Percentiles rank a stretch among this genome's conserved stretches.
Conservation (phyloP, 2,113 vertebrate species). For the Mustela nigripes region DNA sequence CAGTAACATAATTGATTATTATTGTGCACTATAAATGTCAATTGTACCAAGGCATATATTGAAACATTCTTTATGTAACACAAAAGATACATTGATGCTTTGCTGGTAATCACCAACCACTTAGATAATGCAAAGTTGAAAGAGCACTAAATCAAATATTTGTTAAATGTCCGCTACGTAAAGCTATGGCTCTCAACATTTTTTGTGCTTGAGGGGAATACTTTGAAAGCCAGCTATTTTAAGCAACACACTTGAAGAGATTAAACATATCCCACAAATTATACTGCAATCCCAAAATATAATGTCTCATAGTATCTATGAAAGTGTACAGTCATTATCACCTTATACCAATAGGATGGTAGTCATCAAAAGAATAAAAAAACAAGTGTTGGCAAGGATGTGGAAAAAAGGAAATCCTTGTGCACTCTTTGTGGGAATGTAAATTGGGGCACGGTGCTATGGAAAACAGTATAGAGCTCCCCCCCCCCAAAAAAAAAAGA, state of each 20-base stretch:
- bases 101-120: background rate
- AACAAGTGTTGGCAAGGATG: background rate
- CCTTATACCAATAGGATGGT: background rate
- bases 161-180: background rate
- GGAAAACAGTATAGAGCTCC: background rate
- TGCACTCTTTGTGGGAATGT: background rate
- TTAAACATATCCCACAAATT: background rate
- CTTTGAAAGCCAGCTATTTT: constrained; percentile 25
- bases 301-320: background rate
- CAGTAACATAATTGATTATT: constrained; percentile 26
- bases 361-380: background rate
- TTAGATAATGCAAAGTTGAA: background rate
- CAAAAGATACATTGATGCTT: constrained; percentile 2
- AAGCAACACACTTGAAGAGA: background rate
- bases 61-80: constrained; percentile 49
- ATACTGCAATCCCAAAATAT: background rate
- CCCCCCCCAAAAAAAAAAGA: background rate
- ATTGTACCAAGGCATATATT: background rate
- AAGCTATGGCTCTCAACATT: background rate
- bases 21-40: constrained; percentile 49
- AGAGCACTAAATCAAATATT: background rate
- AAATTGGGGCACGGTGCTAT: background rate
- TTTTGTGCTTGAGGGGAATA: background rate
- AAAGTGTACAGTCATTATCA: background rate
- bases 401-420: background rate